These are phyloP conservation scores for Heterochromis multidens DNA, from an alignment of 2,113 vertebrate species.

Conservation along the genomic window DNA sequence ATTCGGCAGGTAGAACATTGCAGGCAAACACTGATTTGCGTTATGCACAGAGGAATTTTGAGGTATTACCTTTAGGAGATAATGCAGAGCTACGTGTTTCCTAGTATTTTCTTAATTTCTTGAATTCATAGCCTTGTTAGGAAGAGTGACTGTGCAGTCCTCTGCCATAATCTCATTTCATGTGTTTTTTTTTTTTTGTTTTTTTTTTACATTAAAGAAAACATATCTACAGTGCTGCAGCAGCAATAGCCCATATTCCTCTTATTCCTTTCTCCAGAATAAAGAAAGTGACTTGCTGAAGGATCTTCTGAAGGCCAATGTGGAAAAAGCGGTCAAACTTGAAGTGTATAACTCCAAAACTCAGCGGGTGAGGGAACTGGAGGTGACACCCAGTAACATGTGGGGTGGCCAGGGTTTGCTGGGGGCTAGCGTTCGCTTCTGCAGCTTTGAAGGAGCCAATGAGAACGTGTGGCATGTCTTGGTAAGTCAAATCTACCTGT, in stretches of 20 bases:
- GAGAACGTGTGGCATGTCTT: conserved; percentile 94
- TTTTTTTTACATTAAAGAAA: not conserved
- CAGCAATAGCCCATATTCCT: not conserved
- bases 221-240: not conserved
- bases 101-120: not conserved
- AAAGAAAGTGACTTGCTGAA: conserved; percentile 89
- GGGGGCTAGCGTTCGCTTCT: conserved; percentile 93
- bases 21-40: accelerated
- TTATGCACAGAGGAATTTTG: not conserved
- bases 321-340: conserved; percentile 90
- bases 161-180: not conserved
- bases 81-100: not conserved
- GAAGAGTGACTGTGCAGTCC: not conserved
- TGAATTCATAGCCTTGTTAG: not conserved
- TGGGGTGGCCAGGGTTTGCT: conserved; percentile 96
- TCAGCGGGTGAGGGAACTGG: conserved; percentile 86
- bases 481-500: conserved; percentile 74
- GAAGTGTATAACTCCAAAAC: conserved; percentile 91
- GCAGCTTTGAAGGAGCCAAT: conserved; percentile 90
- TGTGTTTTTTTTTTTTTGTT: no score
- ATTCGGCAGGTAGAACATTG: not conserved
- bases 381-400: conserved; percentile 94
- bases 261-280: conserved; percentile 72
- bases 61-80: not conserved
- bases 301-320: conserved; percentile 90